Percentiles rank a stretch among this genome's conserved stretches.
Conservation (phyloP, 92 coral and sea anemone genomes). For the Porites cylindrica region DNA sequence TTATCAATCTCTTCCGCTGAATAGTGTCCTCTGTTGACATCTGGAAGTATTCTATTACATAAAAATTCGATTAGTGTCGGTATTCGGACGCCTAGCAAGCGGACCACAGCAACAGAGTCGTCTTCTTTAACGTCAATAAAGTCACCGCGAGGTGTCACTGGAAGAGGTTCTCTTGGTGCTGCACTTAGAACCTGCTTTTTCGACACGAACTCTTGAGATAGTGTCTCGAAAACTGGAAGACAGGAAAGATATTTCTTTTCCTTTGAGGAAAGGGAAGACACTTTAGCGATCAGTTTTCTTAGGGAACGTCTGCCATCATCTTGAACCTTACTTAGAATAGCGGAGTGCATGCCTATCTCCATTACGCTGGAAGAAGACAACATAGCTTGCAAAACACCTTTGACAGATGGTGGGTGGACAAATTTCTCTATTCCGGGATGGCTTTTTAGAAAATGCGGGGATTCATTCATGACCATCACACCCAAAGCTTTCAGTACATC, state of each 20-base stretch:
- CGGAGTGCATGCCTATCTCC: conserved; percentile 2
- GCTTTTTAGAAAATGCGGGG: conserved; percentile 25
- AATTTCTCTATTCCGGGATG: conserved; percentile 55
- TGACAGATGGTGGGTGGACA: conserved; percentile 66
- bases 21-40: conserved; percentile 5
- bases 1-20: conserved; percentile 43
- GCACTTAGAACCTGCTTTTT: conserved; percentile 35
- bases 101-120: conserved; percentile 46
- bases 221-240: conserved; percentile 71
- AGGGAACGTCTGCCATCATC: conserved; percentile 51
- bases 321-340: not conserved
- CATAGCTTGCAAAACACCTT: conserved; percentile 68
- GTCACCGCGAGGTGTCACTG: conserved; percentile 26
- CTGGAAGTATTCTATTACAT: conserved; percentile 33
- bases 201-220: conserved; percentile 14
- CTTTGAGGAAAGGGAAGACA: not conserved
- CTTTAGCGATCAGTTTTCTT: conserved; percentile 56
- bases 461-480: conserved; percentile 44
- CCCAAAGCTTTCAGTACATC: conserved; percentile 40
- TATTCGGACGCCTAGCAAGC: conserved; percentile 16
- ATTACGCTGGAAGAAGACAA: not conserved
- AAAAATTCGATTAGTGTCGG: conserved; percentile 32
- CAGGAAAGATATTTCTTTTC: conserved; percentile 37
- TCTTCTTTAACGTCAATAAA: conserved; percentile 51
- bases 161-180: conserved; percentile 50